Evolutionary conservation across 2,797 vertebrate species (phyloP).

Genomic region (Natrix natrix): DNA sequence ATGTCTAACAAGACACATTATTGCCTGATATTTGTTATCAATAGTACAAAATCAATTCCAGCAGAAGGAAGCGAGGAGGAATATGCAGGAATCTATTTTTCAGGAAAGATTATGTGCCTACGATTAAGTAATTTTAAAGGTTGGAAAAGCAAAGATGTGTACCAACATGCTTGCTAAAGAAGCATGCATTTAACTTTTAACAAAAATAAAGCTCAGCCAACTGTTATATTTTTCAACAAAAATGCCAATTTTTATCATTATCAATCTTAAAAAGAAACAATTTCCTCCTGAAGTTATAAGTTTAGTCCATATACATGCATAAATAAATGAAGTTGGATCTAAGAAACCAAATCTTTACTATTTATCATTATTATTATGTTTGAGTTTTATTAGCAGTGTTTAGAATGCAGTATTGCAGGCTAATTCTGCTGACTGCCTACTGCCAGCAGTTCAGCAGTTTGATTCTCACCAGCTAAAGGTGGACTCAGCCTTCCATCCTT

Average conservation of each 20-base stretch:
- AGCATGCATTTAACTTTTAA: conserved; percentile 31
- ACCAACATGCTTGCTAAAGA: conserved; percentile 38
- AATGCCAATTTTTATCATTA: background rate
- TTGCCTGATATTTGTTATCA: conserved; percentile 73
- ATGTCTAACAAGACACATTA: conserved; percentile 68
- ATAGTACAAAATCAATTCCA: conserved; percentile 60
- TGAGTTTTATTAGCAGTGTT: background rate
- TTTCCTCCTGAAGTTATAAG: background rate
- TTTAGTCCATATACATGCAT: background rate
- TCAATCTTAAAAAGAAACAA: background rate
- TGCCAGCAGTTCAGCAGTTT: too few species aligned
- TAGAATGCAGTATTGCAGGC: too few species aligned
- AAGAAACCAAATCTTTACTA: background rate
- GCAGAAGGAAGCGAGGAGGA: conserved; percentile 64
- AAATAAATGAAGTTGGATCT: background rate
- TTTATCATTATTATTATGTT: background rate
- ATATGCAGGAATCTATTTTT: conserved; percentile 62
- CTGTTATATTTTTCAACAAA: background rate
- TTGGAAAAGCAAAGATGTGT: conserved; percentile 14
- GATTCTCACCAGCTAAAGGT: too few species aligned
- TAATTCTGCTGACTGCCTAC: too few species aligned
- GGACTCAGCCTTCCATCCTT: too few species aligned
- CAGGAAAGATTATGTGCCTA: conserved; percentile 46
- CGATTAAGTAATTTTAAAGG: conserved; percentile 50
- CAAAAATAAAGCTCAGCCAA: background rate